Evolutionary conservation across 2,113 vertebrate species (phyloP).

Genomic region (Speoplatyrhinus poulsoni): DNA sequence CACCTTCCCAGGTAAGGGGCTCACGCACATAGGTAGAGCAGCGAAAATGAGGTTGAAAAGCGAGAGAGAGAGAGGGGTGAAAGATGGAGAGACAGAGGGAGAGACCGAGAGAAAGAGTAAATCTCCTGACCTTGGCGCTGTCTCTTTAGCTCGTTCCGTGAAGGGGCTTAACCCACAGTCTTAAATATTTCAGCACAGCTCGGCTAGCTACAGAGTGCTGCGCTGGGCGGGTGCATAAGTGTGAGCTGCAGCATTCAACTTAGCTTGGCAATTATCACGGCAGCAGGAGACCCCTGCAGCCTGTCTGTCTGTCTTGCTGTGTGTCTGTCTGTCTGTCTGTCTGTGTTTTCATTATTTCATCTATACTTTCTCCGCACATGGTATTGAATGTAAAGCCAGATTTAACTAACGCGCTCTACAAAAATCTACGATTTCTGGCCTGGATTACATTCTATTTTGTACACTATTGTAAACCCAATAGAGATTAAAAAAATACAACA

Average conservation of each 20-base stretch:
- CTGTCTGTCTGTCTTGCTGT: conserved; percentile 24
- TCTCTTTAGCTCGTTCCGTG: conserved; percentile 52
- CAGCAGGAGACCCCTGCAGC: conserved; percentile 56
- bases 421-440: too few species aligned
- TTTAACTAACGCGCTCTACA: not conserved
- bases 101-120: conserved; percentile 29
- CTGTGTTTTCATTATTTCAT: conserved; percentile 1
- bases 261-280: conserved; percentile 64
- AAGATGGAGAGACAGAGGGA: conserved; percentile 14
- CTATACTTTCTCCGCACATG: too few species aligned
- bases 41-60: conserved; percentile 2
- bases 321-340: conserved; percentile 35
- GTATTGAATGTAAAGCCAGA: not conserved
- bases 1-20: conserved; percentile 22
- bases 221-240: conserved; percentile 38
- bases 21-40: not conserved
- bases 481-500: too few species aligned
- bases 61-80: not conserved
- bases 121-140: conserved; percentile 63
- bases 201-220: conserved; percentile 62
- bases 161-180: conserved; percentile 57
- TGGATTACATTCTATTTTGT: too few species aligned
- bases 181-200: conserved; percentile 69
- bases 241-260: conserved; percentile 51
- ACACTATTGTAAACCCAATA: too few species aligned